Conservation (phyloP, 2,888 invertebrate species). For the Gari tellinella region DNA sequence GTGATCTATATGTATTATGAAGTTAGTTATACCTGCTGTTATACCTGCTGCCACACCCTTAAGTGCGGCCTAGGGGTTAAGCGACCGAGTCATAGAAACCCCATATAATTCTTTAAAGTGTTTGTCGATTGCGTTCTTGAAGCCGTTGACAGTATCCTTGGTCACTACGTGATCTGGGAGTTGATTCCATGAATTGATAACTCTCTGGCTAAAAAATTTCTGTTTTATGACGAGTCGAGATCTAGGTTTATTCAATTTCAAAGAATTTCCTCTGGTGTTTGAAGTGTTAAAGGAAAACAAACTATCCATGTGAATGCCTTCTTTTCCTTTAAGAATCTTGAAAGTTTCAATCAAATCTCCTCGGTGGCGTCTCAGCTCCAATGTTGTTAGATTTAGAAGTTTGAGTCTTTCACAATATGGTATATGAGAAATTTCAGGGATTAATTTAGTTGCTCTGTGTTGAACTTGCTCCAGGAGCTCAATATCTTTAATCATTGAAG, state of each 20-base stretch:
- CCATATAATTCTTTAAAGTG: slow-evolving; percentile 5
- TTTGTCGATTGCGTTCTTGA: slow-evolving; percentile 15
- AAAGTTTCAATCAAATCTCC: slow-evolving; percentile 19
- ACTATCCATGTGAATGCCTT: slow-evolving; percentile 1
- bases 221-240: not conserved
- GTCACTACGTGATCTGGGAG: slow-evolving; percentile 1
- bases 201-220: not conserved
- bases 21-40: too few relatives aligned
- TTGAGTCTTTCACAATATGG: slow-evolving; percentile 14
- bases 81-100: slow-evolving; percentile 11
- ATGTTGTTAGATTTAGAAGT: slow-evolving; percentile 7
- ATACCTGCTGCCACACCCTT: too few relatives aligned
- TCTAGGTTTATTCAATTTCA: slow-evolving; percentile 9
- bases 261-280: slow-evolving; percentile 15
- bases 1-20: too few relatives aligned
- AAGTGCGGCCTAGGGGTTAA: too few relatives aligned
- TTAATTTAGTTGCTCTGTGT: slow-evolving; percentile 17
- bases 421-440: slow-evolving; percentile 12
- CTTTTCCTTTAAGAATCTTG: slow-evolving; percentile 14
- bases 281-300: slow-evolving; percentile 2
- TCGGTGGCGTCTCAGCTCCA: slow-evolving; percentile 8
- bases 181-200: slow-evolving; percentile 7
- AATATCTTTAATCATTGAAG: slow-evolving; percentile 14
- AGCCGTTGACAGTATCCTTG: slow-evolving; percentile 1
- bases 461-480: slow-evolving; percentile 14